A percentile compares a stretch with the other conserved stretches of the same genome.
phyloP scores from a whole-genome alignment of 2,113 vertebrate species.

The Bostrychus sinensis region DNA sequence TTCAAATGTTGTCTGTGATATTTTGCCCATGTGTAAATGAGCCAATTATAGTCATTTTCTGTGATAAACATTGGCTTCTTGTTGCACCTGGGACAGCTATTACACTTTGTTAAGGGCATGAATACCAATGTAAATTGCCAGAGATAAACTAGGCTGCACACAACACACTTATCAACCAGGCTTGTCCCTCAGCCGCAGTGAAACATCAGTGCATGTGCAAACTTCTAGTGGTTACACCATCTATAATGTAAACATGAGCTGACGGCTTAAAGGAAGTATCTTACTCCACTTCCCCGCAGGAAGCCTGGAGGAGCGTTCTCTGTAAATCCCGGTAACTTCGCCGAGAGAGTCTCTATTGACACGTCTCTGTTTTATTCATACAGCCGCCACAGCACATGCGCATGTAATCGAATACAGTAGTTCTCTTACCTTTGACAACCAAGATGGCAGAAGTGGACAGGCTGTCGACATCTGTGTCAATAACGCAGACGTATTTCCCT shows the following conservation, averaged over 20 bases:
- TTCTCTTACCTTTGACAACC: conserved; percentile 88
- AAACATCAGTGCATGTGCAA: not conserved
- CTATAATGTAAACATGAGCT: conserved; percentile 36
- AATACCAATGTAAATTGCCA: conserved; percentile 63
- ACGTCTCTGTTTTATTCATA: conserved; percentile 2
- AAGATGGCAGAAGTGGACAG: conserved; percentile 89
- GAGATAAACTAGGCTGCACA: conserved; percentile 36
- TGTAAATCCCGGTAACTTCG: conserved; percentile 21
- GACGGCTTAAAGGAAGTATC: conserved; percentile 12
- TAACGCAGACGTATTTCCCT: conserved; percentile 90
- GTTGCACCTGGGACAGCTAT: conserved; percentile 69
- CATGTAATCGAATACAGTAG: conserved; percentile 14
- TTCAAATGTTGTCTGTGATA: conserved; percentile 59
- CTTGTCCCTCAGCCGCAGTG: conserved; percentile 11
- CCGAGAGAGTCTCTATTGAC: not conserved
- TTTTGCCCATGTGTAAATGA: conserved; percentile 71
- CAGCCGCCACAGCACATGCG: not conserved
- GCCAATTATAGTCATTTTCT: conserved; percentile 74
- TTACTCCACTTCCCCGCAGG: conserved; percentile 8
- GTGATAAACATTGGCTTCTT: conserved; percentile 70
- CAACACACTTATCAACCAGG: conserved; percentile 34
- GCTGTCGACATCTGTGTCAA: conserved; percentile 90
- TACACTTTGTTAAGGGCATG: conserved; percentile 58
- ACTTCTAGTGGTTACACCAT: not conserved
- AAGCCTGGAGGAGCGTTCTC: conserved; percentile 17